Evolutionary conservation across 2,797 vertebrate species (phyloP), one percentile per base, ranked within the genome.

Genomic region (Notamacropus eugenii): DNA sequence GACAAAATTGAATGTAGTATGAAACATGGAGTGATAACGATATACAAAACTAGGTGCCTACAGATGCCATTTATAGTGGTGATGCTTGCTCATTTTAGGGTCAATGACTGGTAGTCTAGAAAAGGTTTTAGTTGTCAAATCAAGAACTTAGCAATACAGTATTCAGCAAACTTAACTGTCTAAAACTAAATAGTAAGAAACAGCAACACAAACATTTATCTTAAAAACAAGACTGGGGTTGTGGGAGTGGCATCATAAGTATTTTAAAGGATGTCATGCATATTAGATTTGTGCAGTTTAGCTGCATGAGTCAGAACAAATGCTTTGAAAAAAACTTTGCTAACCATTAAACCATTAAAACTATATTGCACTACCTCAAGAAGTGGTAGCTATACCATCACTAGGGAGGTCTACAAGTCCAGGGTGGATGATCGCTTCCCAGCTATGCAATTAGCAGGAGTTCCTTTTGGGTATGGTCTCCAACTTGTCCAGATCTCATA

Each of bases 161-260:
- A 94, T 96, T 97, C 55, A 94, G 87, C 90, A 96, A 97, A 96
- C 92, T 93, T 4, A 90, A 92, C 55, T 97, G 97, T 97, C 95
- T 96, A 97, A 98, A 96, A 96, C 97, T 97, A 96, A 98, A 95
- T 98, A 97, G 97, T 95, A 96, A 96, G 92, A 93, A 97, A 82
- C 95, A 94, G 97, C 95, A 97, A 92, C 22, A 82, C 95, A 96
- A 74, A 74, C 67, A 87, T 74, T 74, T 40, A 74, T 4, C 16
- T 40, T 74, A 40, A 74, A 9, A 74, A 59, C 52, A 31, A 59
- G 67, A 74, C 34, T 67, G 34, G 5, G 5, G 67, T 74, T 74
- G 59, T 67, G 16, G n/a, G n/a, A 40, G 0, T 74, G 16, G 34
- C 67, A 74, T 74, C 34, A 74, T 74, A 40, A 5, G 62, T 74